These are phyloP conservation scores for Pitta sordida DNA, from an alignment of 2,113 vertebrate genomes.

Conservation along the genomic window DNA sequence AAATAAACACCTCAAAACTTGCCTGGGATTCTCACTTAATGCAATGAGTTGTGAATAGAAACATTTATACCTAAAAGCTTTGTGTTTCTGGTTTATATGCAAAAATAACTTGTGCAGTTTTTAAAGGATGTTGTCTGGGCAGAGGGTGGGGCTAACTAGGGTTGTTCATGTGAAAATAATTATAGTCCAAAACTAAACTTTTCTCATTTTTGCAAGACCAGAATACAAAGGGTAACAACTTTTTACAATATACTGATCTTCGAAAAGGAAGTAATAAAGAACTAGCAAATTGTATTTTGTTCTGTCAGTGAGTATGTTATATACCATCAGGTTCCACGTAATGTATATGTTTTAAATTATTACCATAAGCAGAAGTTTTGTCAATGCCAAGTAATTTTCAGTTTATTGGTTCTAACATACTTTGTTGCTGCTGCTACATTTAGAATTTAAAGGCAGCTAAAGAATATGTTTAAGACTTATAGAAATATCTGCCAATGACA, in stretches of 20 bases:
- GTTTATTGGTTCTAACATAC: not conserved
- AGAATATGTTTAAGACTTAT: not conserved
- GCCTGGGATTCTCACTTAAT: conserved; percentile 36
- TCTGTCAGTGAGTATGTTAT: not conserved
- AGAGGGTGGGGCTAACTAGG: not conserved
- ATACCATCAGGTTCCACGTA: not conserved
- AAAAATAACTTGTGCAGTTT: not conserved
- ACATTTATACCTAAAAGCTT: not conserved
- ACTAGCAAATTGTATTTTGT: not conserved
- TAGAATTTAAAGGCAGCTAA: not conserved
- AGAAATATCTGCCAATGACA: not conserved
- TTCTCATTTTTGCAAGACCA: not conserved
- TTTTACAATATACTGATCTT: not conserved
- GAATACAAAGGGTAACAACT: not conserved
- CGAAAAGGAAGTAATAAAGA: not conserved
- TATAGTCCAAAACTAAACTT: not conserved
- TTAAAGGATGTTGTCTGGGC: not conserved
- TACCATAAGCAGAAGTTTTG: not conserved
- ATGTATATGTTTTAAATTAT: not conserved
- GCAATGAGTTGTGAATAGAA: conserved; percentile 11
- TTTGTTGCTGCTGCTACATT: not conserved
- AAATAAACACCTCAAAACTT: conserved; percentile 51
- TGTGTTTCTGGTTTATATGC: not conserved
- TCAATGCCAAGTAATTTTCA: not conserved
- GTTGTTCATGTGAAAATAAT: not conserved